These are phyloP conservation scores for Caenorhabditis virilis DNA, from an alignment of 2,888 invertebrate genomes.

Conservation along the genomic window DNA sequence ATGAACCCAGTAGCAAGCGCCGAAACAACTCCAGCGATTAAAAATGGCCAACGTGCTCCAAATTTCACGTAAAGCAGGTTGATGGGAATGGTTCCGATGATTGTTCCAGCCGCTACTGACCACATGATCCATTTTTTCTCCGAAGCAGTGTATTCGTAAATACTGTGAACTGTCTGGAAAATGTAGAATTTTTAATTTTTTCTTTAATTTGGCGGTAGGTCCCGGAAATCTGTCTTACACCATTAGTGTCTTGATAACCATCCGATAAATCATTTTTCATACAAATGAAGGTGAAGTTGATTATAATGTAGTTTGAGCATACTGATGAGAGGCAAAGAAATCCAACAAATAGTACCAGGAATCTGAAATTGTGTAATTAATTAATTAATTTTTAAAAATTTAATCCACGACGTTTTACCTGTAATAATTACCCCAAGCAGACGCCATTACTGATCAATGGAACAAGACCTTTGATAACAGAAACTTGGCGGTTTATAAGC, in stretches of 20 bases:
- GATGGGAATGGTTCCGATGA: constrained; percentile 58
- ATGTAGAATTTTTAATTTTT: too few relatives aligned
- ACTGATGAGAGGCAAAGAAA: constrained; percentile 49
- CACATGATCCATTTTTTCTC: constrained; percentile 55
- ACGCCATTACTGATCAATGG: too few relatives aligned
- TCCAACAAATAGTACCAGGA: constrained; percentile 38
- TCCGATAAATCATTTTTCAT: constrained; percentile 50
- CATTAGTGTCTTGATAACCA: constrained; percentile 35
- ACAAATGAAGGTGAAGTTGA: constrained; percentile 59
- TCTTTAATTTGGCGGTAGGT: too few relatives aligned
- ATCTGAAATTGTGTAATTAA: constrained; percentile 47
- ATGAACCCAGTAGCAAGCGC: constrained; percentile 41
- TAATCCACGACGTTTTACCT: neutral
- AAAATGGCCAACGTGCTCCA: constrained; percentile 56
- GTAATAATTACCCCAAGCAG: constrained; percentile 2
- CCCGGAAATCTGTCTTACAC: constrained; percentile 31
- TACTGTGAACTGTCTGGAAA: constrained; percentile 46
- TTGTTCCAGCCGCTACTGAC: constrained; percentile 58
- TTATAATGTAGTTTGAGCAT: constrained; percentile 51
- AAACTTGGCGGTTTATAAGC: too few relatives aligned
- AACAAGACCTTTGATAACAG: too few relatives aligned
- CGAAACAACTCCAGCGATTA: constrained; percentile 48
- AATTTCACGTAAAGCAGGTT: constrained; percentile 53
- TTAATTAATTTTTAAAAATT: too few relatives aligned
- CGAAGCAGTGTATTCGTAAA: constrained; percentile 51